phyloP scores from a whole-genome alignment of 2,113 vertebrate genomes.

The Hemiscyllium ocellatum region DNA sequence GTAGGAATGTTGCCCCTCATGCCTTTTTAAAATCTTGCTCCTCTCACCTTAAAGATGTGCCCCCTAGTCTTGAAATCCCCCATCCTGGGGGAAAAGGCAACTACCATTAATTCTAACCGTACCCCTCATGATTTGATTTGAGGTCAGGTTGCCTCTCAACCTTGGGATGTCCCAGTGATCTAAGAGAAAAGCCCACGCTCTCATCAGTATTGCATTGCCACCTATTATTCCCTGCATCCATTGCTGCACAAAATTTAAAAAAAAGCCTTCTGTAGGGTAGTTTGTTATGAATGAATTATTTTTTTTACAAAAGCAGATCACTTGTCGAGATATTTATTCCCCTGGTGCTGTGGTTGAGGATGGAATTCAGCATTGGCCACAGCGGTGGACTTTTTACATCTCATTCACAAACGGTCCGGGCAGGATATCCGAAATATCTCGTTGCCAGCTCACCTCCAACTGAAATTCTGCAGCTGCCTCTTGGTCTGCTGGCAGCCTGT shows the following conservation, averaged over 20 bases:
- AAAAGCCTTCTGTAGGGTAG: background rate
- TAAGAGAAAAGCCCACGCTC: background rate
- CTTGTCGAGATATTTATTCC: slow-evolving; percentile 9
- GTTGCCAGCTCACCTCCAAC: background rate
- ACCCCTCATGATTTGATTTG: too few species aligned
- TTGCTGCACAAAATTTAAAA: background rate
- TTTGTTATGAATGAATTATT: background rate
- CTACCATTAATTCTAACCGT: too few species aligned
- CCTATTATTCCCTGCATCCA: background rate
- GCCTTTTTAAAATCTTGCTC: too few species aligned
- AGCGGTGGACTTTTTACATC: background rate
- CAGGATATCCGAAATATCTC: background rate
- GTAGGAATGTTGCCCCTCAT: too few species aligned
- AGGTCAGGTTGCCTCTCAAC: too few species aligned
- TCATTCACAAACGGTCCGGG: background rate
- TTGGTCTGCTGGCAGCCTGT: background rate
- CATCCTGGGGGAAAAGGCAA: too few species aligned
- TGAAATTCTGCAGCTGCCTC: slow-evolving; percentile 8
- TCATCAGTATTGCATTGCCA: background rate
- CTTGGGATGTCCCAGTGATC: background rate
- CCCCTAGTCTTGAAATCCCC: too few species aligned
- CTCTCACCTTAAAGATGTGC: too few species aligned
- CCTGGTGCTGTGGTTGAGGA: background rate
- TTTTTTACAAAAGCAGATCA: background rate
- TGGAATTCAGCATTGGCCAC: background rate